These are phyloP conservation scores for Lepidurus couesii DNA, from an alignment of 1,140 invertebrate species.

Conservation along the genomic window DNA sequence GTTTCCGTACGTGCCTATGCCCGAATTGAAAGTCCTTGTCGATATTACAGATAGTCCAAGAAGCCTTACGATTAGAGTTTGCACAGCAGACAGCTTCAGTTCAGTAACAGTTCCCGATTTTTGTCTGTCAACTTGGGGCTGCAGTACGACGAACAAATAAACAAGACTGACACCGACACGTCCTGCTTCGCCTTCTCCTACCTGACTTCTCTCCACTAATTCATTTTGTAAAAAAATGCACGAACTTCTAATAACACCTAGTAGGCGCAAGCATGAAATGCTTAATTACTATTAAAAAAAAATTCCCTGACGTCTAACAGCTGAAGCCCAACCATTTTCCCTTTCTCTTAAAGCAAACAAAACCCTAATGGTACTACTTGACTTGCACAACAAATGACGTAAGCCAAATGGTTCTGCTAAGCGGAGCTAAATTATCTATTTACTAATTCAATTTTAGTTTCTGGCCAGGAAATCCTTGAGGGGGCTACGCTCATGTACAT, in stretches of 20 bases:
- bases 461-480: too few species aligned
- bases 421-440: neutral
- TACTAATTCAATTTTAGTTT: neutral
- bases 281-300: too few species aligned
- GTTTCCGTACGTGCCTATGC: too few species aligned
- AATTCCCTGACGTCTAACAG: too few species aligned
- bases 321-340: neutral
- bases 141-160: slow-evolving; percentile 10
- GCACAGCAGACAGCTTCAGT: neutral
- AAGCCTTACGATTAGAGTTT: neutral
- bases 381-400: neutral
- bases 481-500: too few species aligned
- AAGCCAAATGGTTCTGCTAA: neutral
- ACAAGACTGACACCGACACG: neutral
- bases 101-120: neutral
- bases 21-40: neutral
- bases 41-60: neutral
- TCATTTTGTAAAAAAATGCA: neutral
- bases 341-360: neutral
- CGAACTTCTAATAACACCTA: neutral
- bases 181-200: slow-evolving; percentile 12
- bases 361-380: neutral
- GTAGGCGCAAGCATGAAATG: neutral
- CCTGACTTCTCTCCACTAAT: neutral
- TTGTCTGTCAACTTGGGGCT: slow-evolving; percentile 1